A percentile compares a stretch with the other conserved stretches of the same genome.
Evolutionary conservation across 2,888 invertebrate genomes (phyloP).

Genomic region (Lycocerus yunnanus): DNA sequence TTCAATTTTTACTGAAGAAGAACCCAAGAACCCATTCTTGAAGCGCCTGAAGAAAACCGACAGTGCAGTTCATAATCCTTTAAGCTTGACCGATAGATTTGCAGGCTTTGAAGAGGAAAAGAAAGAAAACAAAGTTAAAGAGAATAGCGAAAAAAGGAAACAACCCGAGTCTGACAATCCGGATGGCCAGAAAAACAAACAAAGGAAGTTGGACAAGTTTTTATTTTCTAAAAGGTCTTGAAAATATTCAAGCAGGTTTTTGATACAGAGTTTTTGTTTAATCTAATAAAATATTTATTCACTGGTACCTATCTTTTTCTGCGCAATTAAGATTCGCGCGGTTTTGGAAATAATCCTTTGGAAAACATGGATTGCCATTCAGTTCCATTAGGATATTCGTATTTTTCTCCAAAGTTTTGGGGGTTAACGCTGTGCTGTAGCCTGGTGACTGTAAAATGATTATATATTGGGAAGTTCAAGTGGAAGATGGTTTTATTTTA

Average conservation of each 20-base stretch:
- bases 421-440: slow-evolving; percentile 80
- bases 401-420: slow-evolving; percentile 69
- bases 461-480: slow-evolving; percentile 5
- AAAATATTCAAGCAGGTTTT: neutral
- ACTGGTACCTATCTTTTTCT: neutral
- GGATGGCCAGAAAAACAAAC: slow-evolving; percentile 53
- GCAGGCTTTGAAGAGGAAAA: slow-evolving; percentile 46
- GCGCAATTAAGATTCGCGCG: slow-evolving; percentile 44
- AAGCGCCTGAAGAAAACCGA: slow-evolving; percentile 51
- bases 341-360: slow-evolving; percentile 62
- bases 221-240: slow-evolving; percentile 46
- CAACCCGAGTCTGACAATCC: slow-evolving; percentile 43
- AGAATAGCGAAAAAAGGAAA: slow-evolving; percentile 48
- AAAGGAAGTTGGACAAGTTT: slow-evolving; percentile 57
- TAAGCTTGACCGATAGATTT: slow-evolving; percentile 49
- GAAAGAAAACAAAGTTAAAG: slow-evolving; percentile 30
- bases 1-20: neutral
- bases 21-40: slow-evolving; percentile 57
- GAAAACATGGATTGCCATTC: slow-evolving; percentile 75
- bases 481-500: slow-evolving; percentile 47
- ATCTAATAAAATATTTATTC: neutral
- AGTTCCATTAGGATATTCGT: slow-evolving; percentile 76
- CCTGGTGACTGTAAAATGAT: slow-evolving; percentile 65
- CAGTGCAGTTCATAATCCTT: slow-evolving; percentile 40
- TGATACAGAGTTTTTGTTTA: neutral